A percentile compares a stretch with the other conserved stretches of the same genome.
These are phyloP conservation scores for Dryoscopus gambensis DNA, from an alignment of 2,113 vertebrate species.

Conservation along the genomic window DNA sequence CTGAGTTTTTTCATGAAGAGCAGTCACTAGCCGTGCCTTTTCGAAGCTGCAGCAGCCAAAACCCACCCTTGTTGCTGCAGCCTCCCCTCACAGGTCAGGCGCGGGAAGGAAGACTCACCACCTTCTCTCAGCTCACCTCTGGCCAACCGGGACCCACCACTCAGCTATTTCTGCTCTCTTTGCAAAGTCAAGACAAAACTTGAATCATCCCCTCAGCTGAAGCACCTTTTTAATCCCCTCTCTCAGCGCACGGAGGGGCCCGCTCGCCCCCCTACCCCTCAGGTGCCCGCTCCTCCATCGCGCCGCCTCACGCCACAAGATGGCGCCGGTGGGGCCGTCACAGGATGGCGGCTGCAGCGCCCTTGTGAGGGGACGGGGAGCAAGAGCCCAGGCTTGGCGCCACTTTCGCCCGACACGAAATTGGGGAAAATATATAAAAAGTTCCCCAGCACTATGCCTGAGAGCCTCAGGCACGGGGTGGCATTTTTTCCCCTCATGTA, in stretches of 20 bases:
- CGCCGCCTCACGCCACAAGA: not conserved
- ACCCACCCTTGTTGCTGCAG: not conserved
- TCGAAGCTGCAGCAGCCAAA: accelerated
- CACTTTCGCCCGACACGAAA: accelerated
- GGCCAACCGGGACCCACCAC: no score
- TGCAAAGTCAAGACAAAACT: accelerated
- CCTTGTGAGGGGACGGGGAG: accelerated
- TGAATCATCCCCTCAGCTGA: accelerated
- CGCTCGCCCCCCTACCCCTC: accelerated
- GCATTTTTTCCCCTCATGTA: accelerated
- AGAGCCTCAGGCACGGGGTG: accelerated
- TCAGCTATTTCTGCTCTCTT: not conserved
- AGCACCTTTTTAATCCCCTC: accelerated
- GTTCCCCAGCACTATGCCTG: accelerated
- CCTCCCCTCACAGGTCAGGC: not conserved
- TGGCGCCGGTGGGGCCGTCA: accelerated
- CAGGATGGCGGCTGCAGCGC: accelerated
- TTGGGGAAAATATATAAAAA: accelerated
- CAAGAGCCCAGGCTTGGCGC: accelerated
- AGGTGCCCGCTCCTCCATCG: accelerated
- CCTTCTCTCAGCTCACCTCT: not conserved
- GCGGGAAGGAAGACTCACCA: accelerated
- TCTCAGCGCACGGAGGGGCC: accelerated
- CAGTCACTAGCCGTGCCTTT: accelerated
- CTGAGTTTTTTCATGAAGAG: not conserved